Conservation (phyloP, 2,888 invertebrate species). For the Willowsia nigromaculata region DNA sequence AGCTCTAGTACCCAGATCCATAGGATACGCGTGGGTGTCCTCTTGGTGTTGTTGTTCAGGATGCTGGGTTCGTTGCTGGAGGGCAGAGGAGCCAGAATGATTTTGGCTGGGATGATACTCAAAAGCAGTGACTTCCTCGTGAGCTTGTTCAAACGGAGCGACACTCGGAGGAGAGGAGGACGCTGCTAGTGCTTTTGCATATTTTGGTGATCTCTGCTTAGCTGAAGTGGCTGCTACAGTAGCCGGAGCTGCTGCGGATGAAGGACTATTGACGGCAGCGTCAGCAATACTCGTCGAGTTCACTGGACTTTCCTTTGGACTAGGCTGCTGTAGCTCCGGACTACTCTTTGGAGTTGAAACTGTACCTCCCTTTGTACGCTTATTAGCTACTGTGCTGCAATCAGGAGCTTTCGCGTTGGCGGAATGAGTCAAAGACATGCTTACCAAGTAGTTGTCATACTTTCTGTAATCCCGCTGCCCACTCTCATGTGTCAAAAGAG, state of each 20-base stretch:
- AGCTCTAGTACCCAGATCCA: neutral
- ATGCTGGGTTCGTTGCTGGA: neutral
- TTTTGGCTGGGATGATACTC: constrained; percentile 21
- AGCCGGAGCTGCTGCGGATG: neutral
- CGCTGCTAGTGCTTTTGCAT: constrained; percentile 73
- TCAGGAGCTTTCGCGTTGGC: constrained; percentile 77
- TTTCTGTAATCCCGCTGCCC: constrained; percentile 94
- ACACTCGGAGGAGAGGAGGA: constrained; percentile 24
- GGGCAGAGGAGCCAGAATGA: neutral
- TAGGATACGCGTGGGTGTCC: neutral
- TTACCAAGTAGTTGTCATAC: constrained; percentile 93
- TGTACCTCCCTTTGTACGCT: constrained; percentile 48
- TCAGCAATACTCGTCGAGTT: neutral
- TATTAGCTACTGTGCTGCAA: constrained; percentile 76
- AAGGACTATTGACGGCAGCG: neutral
- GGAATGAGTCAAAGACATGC: constrained; percentile 83
- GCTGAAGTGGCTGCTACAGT: neutral
- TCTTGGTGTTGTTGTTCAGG: neutral
- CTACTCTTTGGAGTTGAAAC: constrained; percentile 69
- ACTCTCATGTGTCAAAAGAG: constrained; percentile 91
- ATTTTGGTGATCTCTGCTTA: constrained; percentile 73
- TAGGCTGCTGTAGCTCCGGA: constrained; percentile 42
- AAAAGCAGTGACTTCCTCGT: neutral
- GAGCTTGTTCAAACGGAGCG: constrained; percentile 31
- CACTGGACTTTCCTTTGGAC: neutral